Base-by-base conservation (phyloP, 2,113 vertebrate species). In the Equus przewalskii region DNA sequence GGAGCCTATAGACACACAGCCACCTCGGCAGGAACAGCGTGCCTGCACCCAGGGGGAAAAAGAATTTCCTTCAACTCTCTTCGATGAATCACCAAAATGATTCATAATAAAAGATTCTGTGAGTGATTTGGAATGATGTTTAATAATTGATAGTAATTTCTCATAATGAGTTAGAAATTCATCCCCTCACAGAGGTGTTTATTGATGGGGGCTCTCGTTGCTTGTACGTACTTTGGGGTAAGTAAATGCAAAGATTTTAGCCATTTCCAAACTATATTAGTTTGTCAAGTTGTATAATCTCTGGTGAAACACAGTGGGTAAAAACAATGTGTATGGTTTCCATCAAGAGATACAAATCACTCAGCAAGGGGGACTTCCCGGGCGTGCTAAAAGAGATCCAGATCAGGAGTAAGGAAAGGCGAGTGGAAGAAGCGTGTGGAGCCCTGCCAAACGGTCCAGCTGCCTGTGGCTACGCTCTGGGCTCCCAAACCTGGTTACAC, bases 141-240 rank as follows among this genome's bases (percentile, higher is more conserved):
- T 96, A 98, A 97, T 98, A 97, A 97, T 86, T 94, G 94, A 97
- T 93, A 78, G 62, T 93, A 96, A 96, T 97, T 97, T 94, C 95
- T 97, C 79, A 49, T 96, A 96, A 95, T 97, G 97, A 96, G 75
- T 88, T 96, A 96, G 89, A 96, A 97, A 97, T 97, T 91, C 91
- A 91, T 94, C 87, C 75, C 44, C 41, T 96, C 96, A 81, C 69
- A 82, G 82, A 94, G 65, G 91, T 96, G 49, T 96, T 96, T 96
- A 49, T 94, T 96, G 91, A 70, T 93, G 73, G 85, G 72, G 89
- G 64, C 73, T 84, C 67, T 85, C 89, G 89, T 86, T 97, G 93
- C 82, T 95, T 94, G 96, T 96, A 94, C 97, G 95, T 96, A 62
- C 91, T 70, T 79, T 84, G 51, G 94, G 56, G 24, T 91, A 88